Evolutionary conservation across 2,113 vertebrate species (phyloP).

Genomic region (Siniperca chuatsi): DNA sequence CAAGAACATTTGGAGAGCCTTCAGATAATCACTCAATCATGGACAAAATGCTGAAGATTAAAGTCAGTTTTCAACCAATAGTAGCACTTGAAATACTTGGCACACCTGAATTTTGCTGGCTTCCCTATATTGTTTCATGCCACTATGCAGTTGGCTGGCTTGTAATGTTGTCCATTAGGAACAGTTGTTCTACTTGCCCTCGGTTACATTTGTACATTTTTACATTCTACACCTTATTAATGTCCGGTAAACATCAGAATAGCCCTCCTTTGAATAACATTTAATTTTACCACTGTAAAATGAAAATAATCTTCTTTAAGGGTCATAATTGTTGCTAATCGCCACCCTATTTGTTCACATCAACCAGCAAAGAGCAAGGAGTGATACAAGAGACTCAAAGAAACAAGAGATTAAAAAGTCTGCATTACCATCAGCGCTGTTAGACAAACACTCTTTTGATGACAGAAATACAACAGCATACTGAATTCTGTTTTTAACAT

Average conservation of each 20-base stretch:
- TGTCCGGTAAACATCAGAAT: background rate
- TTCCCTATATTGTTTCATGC: background rate
- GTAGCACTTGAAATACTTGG: background rate
- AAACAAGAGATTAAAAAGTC: background rate
- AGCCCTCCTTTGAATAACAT: background rate
- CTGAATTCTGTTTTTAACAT: background rate
- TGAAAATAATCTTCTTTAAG: background rate
- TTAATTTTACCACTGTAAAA: background rate
- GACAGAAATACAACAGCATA: background rate
- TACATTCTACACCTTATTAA: background rate
- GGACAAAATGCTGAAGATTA: background rate
- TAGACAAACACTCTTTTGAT: background rate
- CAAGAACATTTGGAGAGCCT: background rate
- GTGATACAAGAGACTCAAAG: background rate
- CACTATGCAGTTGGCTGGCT: background rate
- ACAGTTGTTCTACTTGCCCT: background rate
- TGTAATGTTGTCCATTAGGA: background rate
- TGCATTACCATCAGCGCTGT: background rate
- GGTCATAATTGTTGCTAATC: background rate
- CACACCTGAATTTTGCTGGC: background rate
- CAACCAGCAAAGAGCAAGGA: background rate
- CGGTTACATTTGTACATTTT: background rate
- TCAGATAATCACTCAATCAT: background rate
- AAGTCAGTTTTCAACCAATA: background rate
- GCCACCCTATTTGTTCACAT: background rate